phyloP scores from a whole-genome alignment of 2,888 invertebrate genomes.

The Lasioglossum leucozonium region DNA sequence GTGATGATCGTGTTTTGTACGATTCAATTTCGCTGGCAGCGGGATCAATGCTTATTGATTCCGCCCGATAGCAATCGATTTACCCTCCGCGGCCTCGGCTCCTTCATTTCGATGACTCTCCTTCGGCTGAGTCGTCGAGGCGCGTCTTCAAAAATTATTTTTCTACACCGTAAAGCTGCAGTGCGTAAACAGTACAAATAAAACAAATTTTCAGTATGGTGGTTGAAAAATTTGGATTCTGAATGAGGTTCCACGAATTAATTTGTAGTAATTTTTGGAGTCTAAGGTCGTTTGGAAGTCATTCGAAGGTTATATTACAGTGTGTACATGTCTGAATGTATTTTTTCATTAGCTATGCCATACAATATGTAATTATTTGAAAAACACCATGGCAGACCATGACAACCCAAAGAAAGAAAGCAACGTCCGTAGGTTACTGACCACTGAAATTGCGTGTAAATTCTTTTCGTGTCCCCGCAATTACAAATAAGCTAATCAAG shows the following conservation, averaged over 20 bases:
- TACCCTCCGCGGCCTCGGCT: background rate
- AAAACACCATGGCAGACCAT: background rate
- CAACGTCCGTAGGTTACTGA: background rate
- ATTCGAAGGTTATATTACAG: background rate
- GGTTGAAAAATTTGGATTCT: background rate
- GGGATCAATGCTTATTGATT: slow-evolving; percentile 12
- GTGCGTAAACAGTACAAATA: too few relatives aligned
- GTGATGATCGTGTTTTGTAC: slow-evolving; percentile 28
- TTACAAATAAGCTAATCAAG: background rate
- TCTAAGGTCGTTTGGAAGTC: background rate
- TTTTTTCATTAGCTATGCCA: background rate
- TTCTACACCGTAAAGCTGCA: background rate
- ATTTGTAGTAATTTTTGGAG: background rate
- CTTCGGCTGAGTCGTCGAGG: background rate
- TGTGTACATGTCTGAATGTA: background rate
- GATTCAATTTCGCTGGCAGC: slow-evolving; percentile 26
- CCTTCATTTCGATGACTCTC: background rate
- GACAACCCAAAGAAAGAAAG: background rate
- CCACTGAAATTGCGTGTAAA: background rate
- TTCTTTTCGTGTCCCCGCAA: background rate
- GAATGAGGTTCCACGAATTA: background rate
- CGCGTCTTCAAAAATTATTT: too few relatives aligned
- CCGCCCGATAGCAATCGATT: slow-evolving; percentile 18
- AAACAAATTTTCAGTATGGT: background rate
- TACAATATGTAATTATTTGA: too few relatives aligned